A percentile compares a stretch with the other conserved stretches of the same genome.
phyloP scores from a whole-genome alignment of 2,113 vertebrate genomes.

The Lepisosteus oculatus region DNA sequence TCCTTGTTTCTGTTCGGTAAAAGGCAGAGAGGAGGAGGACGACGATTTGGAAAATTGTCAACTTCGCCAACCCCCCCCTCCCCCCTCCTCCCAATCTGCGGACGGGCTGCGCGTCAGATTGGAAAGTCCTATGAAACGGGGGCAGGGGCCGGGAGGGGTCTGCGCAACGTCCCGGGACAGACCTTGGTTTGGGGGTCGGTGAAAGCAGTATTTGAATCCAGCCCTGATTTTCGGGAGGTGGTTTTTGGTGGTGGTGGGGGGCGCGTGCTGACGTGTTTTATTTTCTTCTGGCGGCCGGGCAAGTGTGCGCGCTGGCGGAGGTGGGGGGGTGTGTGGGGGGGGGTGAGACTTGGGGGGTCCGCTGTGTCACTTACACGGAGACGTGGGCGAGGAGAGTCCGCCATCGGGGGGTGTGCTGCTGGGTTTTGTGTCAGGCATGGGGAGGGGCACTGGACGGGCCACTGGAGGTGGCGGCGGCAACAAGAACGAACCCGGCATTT shows the following conservation, averaged over 20 bases:
- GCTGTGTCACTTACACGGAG: constrained; percentile 89
- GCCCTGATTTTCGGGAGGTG: not conserved
- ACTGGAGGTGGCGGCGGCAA: constrained; percentile 93
- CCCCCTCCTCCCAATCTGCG: no score
- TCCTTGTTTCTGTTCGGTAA: no score
- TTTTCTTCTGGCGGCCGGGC: constrained; percentile 26
- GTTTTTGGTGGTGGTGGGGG: constrained; percentile 13
- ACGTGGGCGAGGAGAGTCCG: constrained; percentile 88
- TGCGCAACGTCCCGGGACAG: constrained; percentile 13
- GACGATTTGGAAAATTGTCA: no score
- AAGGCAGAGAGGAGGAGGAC: no score
- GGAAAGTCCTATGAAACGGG: not conserved
- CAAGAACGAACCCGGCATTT: constrained; percentile 95
- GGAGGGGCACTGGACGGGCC: constrained; percentile 96
- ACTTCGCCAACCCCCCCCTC: no score
- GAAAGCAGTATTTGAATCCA: constrained; percentile 59
- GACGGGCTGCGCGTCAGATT: not conserved
- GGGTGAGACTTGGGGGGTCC: constrained; percentile 36
- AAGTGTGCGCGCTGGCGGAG: constrained; percentile 27
- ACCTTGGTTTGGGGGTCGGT: constrained; percentile 45
- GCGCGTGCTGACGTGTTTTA: not conserved
- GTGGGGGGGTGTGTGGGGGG: constrained; percentile 33
- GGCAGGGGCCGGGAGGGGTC: constrained; percentile 23
- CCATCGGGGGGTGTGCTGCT: constrained; percentile 92
- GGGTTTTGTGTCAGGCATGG: constrained; percentile 96